Evolutionary conservation across 2,888 invertebrate species (phyloP), one percentile per base, ranked within the genome.

Genomic region (Erebia ligea): DNA sequence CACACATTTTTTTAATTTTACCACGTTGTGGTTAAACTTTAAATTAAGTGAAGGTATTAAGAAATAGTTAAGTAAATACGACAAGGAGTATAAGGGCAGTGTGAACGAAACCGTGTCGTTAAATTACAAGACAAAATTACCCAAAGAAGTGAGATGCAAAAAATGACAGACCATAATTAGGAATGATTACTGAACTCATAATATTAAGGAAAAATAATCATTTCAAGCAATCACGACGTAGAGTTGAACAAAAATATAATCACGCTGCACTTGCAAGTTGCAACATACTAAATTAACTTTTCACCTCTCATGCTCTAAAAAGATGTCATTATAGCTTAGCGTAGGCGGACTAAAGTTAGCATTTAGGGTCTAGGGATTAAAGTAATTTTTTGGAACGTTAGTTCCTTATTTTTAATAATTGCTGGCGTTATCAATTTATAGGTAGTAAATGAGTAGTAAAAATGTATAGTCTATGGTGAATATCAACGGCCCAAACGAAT

Each of bases 131-230:
- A 42, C 56, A 42, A 65, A 59, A 58, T 64, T 70, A 67, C 54
- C 56, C 67, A 45, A 61, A 72, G 61, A 73, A 72, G 57, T 68
- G 62, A 74, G 66, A 71, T 69, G 61, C 67, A 63, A 69, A 73
- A 63, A 57, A 56, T 74, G 68, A 68, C 72, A 71, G 63, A 67
- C 62, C 45, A 48, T 74, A 77, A 77, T 77, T 77, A 75, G 68
- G 72, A 69, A 71, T 70, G 73, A 77, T 76, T 75, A 59, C 72
- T 69, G 65, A 63, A 64, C 68, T 73, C 71, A 67, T 62, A 69
- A 67, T 62, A 69, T 65, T 67, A 64, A 71, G 73, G 74, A 77
- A 76, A 77, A 74, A 68, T 63, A 68, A 70, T 67, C 17, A 68
- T 69, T 66, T 64, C 40, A 34, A 64, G 40, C 11, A 54, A 64